These are phyloP conservation scores for Ricordea florida DNA, from an alignment of 92 coral and sea anemone species.

Conservation along the genomic window DNA sequence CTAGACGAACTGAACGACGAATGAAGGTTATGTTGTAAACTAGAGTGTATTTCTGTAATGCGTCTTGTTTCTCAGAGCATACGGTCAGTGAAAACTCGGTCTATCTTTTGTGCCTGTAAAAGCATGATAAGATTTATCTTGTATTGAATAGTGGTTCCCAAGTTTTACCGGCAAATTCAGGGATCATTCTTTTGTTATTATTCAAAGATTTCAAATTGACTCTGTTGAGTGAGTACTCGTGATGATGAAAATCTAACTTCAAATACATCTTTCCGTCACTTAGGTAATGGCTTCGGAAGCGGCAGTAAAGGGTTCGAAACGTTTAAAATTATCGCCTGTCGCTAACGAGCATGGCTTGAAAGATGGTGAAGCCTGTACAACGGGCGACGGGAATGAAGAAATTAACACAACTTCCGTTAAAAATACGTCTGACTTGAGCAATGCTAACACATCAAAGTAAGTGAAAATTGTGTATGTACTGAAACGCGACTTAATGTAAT, in stretches of 20 bases:
- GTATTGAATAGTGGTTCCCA: conserved; percentile 25
- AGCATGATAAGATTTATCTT: background rate
- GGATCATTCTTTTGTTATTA: conserved; percentile 27
- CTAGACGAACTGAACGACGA: too few relatives aligned
- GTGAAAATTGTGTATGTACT: background rate
- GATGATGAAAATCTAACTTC: conserved; percentile 27
- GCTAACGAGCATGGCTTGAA: conserved; percentile 35
- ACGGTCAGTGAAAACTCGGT: background rate
- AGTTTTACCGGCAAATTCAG: conserved; percentile 45
- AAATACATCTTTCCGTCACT: conserved; percentile 8
- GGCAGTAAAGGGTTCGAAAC: conserved; percentile 70
- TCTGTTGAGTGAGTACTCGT: conserved; percentile 15
- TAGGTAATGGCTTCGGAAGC: conserved; percentile 81
- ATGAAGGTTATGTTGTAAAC: too few relatives aligned
- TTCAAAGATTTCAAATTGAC: conserved; percentile 10
- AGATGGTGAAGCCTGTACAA: conserved; percentile 12
- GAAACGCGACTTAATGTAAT: background rate
- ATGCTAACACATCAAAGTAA: conserved; percentile 10
- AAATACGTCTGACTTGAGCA: conserved; percentile 40
- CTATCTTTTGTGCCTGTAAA: background rate
- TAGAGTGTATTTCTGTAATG: too few relatives aligned
- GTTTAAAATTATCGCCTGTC: conserved; percentile 67
- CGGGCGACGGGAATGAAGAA: conserved; percentile 17
- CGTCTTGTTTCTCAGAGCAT: too few relatives aligned
- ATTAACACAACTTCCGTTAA: conserved; percentile 23